Conservation (phyloP, 2,113 vertebrate genomes). For the Colinus virginianus region DNA sequence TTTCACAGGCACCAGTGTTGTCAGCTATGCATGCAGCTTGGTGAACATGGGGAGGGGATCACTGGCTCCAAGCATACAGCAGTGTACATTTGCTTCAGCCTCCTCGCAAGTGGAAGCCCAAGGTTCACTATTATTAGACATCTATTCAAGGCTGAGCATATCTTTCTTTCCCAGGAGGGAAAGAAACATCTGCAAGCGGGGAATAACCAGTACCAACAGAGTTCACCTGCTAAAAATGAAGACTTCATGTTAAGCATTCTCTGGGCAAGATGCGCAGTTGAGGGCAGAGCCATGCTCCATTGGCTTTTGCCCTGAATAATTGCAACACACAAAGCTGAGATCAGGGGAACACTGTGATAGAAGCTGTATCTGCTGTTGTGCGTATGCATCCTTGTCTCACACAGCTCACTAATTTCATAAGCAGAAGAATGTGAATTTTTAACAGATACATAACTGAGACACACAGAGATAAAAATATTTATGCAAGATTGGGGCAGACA, state of each 20-base stretch:
- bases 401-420: neutral
- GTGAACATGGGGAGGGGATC: neutral
- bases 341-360: neutral
- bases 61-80: too few relatives aligned
- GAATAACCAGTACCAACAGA: neutral
- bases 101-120: accelerated
- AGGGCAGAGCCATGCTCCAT: neutral
- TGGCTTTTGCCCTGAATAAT: accelerated
- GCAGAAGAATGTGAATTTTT: neutral
- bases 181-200: neutral
- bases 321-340: neutral
- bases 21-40: neutral
- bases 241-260: neutral
- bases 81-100: accelerated
- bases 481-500: neutral
- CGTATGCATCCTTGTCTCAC: neutral
- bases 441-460: neutral
- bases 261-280: neutral
- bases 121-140: too few relatives aligned
- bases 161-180: neutral
- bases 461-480: neutral
- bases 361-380: too few relatives aligned
- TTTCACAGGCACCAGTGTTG: neutral
- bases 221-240: neutral
- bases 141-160: neutral